A percentile compares a stretch with the other conserved stretches of the same genome.
Conservation (phyloP, 2,888 invertebrate species). For the Petrolisthes manimaculis region DNA sequence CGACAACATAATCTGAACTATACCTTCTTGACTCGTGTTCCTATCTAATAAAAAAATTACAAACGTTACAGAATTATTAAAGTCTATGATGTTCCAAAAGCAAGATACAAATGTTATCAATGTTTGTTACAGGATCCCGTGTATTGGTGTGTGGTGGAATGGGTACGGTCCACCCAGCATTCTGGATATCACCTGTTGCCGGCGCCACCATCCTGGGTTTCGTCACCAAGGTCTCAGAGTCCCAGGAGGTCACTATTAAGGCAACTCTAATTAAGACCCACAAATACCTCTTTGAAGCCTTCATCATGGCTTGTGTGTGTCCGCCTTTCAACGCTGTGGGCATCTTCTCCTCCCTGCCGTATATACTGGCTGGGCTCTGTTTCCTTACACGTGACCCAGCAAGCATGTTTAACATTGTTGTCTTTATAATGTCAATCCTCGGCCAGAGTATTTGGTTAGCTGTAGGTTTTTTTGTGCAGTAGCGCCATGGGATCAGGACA, state of each 20-base stretch:
- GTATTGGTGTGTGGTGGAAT: slow-evolving; percentile 46
- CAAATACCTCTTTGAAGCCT: slow-evolving; percentile 44
- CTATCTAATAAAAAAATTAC: too few species aligned
- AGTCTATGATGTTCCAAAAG: too few species aligned
- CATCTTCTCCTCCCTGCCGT: slow-evolving; percentile 43
- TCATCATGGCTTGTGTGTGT: slow-evolving; percentile 46
- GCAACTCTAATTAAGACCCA: slow-evolving; percentile 31
- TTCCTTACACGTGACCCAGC: slow-evolving; percentile 23
- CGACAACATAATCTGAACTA: too few species aligned
- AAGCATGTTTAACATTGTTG: slow-evolving; percentile 12
- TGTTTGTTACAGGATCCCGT: slow-evolving; percentile 33
- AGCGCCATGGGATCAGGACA: too few species aligned
- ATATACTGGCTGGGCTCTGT: slow-evolving; percentile 40
- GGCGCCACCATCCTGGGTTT: slow-evolving; percentile 44
- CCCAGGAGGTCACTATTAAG: slow-evolving; percentile 26
- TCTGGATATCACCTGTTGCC: slow-evolving; percentile 47
- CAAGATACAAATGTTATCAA: too few species aligned
- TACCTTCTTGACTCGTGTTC: too few species aligned
- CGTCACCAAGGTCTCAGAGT: slow-evolving; percentile 52
- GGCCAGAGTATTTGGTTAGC: slow-evolving; percentile 44
- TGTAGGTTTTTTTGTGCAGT: slow-evolving; percentile 38
- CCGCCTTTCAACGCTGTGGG: slow-evolving; percentile 53
- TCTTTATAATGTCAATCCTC: slow-evolving; percentile 38
- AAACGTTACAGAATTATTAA: too few species aligned
- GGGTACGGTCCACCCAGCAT: slow-evolving; percentile 41